phyloP scores from a whole-genome alignment of 2,888 invertebrate genomes.

The Frankliniella fusca region DNA sequence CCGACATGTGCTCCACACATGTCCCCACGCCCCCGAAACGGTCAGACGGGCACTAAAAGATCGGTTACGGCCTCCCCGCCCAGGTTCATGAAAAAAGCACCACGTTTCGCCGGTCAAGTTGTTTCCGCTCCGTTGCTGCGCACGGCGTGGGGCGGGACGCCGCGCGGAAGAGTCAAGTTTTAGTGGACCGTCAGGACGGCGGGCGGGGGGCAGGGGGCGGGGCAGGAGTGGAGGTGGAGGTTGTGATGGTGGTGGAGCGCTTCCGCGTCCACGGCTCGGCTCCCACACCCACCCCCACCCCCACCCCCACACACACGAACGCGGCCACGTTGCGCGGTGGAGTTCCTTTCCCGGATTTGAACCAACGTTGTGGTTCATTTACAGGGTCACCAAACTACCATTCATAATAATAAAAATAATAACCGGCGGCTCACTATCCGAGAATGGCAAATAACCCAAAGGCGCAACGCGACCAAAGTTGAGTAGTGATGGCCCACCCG shows the following conservation, averaged over 20 bases:
- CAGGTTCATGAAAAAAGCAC: slow-evolving; percentile 1
- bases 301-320: not conserved
- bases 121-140: slow-evolving; percentile 14
- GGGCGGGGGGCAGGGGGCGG: too few relatives aligned
- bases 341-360: too few relatives aligned
- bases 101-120: slow-evolving; percentile 8
- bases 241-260: too few relatives aligned
- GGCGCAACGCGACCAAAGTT: too few relatives aligned
- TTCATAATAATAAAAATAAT: too few relatives aligned
- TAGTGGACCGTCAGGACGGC: not conserved
- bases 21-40: slow-evolving; percentile 2
- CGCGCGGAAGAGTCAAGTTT: too few relatives aligned
- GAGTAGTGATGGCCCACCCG: too few relatives aligned
- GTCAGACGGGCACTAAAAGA: slow-evolving; percentile 7
- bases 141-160: not conserved
- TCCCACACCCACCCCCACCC: not conserved
- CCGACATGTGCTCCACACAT: slow-evolving; percentile 21
- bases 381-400: too few relatives aligned
- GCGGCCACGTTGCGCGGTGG: not conserved
- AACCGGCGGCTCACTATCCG: too few relatives aligned
- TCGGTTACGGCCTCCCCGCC: not conserved
- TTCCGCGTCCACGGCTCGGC: not conserved
- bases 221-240: not conserved
- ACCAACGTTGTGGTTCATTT: too few relatives aligned
- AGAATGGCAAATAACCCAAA: too few relatives aligned